Percentiles rank a stretch among this genome's conserved stretches.
Evolutionary conservation across 2,113 vertebrate genomes (phyloP).

Genomic region (Charadrius vociferus): DNA sequence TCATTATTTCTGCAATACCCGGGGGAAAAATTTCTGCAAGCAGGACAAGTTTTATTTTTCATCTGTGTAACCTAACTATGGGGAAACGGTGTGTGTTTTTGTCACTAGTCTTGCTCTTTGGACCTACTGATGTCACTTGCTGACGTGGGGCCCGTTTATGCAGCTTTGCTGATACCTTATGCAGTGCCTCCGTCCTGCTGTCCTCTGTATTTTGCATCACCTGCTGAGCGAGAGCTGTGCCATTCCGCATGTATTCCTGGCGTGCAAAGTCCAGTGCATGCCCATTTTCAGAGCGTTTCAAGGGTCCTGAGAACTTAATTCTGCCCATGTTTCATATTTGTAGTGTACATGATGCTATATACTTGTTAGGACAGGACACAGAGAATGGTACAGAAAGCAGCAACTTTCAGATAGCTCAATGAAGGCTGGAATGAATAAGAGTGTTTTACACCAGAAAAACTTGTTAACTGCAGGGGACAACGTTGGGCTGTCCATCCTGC

Average conservation of each 20-base stretch:
- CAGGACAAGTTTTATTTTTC: neutral
- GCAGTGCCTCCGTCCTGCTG: neutral
- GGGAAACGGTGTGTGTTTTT: rapidly evolving
- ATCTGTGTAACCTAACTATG: neutral
- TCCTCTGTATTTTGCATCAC: neutral
- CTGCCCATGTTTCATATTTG: neutral
- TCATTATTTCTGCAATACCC: neutral
- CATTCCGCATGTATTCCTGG: rapidly evolving
- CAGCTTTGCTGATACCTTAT: neutral
- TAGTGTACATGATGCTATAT: too few relatives aligned
- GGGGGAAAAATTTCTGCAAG: neutral
- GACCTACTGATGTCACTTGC: neutral
- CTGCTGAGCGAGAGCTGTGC: rapidly evolving
- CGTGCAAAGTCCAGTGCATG: neutral
- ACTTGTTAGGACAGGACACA: neutral
- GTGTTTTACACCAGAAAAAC: neutral
- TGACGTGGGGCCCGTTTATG: rapidly evolving
- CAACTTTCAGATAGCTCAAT: neutral
- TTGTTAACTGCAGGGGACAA: neutral
- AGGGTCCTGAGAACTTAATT: neutral
- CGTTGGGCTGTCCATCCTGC: neutral
- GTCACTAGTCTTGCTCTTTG: neutral
- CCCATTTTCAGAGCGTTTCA: neutral
- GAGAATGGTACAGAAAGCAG: neutral
- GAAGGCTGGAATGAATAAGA: neutral